Conservation (phyloP, 1,140 invertebrate genomes). For the Drosophila sulfurigaster region DNA sequence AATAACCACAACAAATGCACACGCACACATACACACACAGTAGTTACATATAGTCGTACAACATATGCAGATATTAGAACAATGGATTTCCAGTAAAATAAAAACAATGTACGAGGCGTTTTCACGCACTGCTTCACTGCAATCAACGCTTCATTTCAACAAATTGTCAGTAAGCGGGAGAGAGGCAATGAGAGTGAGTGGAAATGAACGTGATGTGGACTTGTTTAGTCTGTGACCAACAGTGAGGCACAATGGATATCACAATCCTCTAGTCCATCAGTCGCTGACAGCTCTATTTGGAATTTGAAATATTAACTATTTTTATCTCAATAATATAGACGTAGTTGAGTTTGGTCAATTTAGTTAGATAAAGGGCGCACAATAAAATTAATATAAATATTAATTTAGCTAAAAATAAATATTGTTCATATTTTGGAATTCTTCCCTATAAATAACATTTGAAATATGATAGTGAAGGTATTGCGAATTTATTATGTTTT, state of each 20-base stretch:
- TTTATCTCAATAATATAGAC: neutral
- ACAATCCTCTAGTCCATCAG: conserved; percentile 7
- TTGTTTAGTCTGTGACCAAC: neutral
- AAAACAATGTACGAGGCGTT: conserved; percentile 69
- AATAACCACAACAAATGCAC: conserved; percentile 53
- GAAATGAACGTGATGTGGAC: neutral
- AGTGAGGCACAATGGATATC: conserved; percentile 6
- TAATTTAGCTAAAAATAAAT: neutral
- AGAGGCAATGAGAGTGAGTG: neutral
- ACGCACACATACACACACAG: neutral
- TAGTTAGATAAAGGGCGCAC: neutral
- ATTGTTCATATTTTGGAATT: neutral
- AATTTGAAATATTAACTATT: conserved; percentile 12
- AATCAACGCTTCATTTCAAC: conserved; percentile 79
- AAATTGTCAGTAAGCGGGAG: conserved; percentile 46
- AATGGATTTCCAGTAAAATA: conserved; percentile 48
- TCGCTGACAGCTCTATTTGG: conserved; percentile 5
- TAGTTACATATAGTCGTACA: conserved; percentile 9
- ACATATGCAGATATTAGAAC: conserved; percentile 38
- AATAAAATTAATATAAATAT: conserved; percentile 6
- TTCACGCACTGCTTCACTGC: conserved; percentile 75
- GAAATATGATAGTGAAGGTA: no score
- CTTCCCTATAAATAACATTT: no score
- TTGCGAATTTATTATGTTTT: no score
- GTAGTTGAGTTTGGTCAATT: neutral